phyloP scores from a whole-genome alignment of 2,888 invertebrate species.

The Orthonychiurus folsomi region DNA sequence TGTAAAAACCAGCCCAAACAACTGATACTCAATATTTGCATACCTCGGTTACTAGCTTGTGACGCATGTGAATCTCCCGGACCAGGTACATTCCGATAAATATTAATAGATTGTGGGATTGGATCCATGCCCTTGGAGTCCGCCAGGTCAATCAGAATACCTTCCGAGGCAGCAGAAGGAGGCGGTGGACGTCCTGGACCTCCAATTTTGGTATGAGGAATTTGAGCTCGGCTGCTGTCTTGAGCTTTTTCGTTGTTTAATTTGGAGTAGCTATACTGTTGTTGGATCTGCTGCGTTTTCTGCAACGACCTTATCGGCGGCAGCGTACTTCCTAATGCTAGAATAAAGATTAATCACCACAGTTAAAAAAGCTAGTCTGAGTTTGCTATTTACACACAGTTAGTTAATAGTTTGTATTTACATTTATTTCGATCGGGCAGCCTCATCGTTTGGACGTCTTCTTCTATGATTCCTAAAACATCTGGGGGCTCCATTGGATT shows the following conservation, averaged over 20 bases:
- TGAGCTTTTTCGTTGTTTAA: conserved; percentile 59
- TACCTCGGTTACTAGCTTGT: not conserved
- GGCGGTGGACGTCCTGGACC: conserved; percentile 41
- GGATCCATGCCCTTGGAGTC: not conserved
- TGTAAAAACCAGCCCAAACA: too few relatives aligned
- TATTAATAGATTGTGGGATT: not conserved
- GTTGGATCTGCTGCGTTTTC: conserved; percentile 43
- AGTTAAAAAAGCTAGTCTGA: not conserved
- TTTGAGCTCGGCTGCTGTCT: conserved; percentile 40
- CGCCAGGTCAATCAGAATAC: conserved; percentile 62
- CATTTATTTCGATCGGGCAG: conserved; percentile 48
- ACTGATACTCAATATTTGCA: too few relatives aligned
- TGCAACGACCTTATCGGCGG: conserved; percentile 17
- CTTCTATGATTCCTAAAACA: conserved; percentile 48
- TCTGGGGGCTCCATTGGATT: conserved; percentile 68
- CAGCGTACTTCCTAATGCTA: conserved; percentile 5
- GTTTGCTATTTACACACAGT: not conserved
- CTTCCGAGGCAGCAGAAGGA: conserved; percentile 49
- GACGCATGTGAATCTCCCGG: not conserved
- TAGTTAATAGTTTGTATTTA: conserved; percentile 39
- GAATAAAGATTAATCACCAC: not conserved
- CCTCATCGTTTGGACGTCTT: conserved; percentile 42
- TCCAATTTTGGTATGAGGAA: conserved; percentile 41
- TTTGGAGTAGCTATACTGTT: conserved; percentile 75
- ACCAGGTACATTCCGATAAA: not conserved